Evolutionary conservation across 2,797 vertebrate species (phyloP).

Genomic region (Danio kyathit): DNA sequence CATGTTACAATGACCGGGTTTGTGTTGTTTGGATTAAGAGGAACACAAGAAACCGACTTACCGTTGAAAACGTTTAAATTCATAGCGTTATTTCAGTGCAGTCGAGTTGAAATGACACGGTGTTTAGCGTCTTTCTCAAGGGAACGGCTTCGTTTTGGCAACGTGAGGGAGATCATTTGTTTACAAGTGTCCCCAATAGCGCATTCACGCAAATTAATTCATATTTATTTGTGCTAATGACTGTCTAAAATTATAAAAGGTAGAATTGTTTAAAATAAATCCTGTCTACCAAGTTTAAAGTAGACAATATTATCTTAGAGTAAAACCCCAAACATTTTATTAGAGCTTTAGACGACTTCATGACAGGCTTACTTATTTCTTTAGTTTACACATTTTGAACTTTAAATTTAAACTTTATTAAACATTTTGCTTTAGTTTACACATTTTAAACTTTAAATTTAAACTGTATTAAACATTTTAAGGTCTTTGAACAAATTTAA

Average conservation of each 20-base stretch:
- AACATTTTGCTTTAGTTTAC: not conserved
- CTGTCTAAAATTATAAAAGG: not conserved
- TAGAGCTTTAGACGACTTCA: not conserved
- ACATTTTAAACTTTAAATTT: too few relatives aligned
- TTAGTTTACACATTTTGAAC: not conserved
- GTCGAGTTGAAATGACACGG: constrained; percentile 54
- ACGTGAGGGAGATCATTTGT: not conserved
- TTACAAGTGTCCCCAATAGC: not conserved
- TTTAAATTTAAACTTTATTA: not conserved
- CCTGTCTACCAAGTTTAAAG: not conserved
- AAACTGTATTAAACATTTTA: not conserved
- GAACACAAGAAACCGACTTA: constrained; percentile 54
- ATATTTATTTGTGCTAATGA: not conserved
- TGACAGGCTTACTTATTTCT: not conserved
- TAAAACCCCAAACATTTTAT: not conserved
- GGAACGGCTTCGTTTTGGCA: constrained; percentile 46
- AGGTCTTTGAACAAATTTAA: not conserved
- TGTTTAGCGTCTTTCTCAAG: constrained; percentile 48
- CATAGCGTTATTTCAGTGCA: constrained; percentile 52
- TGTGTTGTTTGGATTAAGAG: constrained; percentile 62
- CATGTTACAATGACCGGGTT: constrained; percentile 62
- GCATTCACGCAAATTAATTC: not conserved
- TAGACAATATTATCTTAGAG: too few relatives aligned
- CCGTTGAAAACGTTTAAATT: constrained; percentile 60
- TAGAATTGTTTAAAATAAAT: not conserved